These are phyloP conservation scores for Zaprionus bogoriensis DNA, from an alignment of 2,888 invertebrate genomes.

Conservation along the genomic window DNA sequence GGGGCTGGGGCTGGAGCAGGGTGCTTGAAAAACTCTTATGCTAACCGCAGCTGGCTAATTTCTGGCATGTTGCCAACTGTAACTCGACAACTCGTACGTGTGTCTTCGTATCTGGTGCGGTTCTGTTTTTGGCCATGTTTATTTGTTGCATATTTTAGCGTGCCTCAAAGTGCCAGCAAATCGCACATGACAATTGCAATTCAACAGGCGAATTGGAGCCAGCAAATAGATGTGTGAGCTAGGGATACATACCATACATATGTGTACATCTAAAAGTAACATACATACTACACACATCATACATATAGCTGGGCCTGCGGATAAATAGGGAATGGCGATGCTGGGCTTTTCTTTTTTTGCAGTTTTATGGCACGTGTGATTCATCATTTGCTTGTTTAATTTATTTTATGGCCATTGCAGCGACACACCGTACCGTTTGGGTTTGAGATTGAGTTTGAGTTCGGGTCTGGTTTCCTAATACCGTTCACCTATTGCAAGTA, in stretches of 20 bases:
- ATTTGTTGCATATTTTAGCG: constrained; percentile 64
- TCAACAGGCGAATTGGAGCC: constrained; percentile 19
- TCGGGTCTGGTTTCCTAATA: neutral
- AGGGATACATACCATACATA: no score
- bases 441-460: neutral
- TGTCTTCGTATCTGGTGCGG: constrained; percentile 19
- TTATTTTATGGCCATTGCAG: constrained; percentile 43
- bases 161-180: constrained; percentile 50
- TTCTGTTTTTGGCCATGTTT: constrained; percentile 48
- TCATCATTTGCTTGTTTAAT: constrained; percentile 39
- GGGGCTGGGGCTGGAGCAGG: neutral
- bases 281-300: no score
- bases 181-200: constrained; percentile 45
- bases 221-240: constrained; percentile 1
- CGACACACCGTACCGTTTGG: constrained; percentile 32
- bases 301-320: no score
- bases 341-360: neutral
- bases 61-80: constrained; percentile 55
- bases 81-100: constrained; percentile 22
- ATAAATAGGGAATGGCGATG: neutral
- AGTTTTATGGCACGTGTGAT: constrained; percentile 25
- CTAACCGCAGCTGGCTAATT: constrained; percentile 58
- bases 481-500: no score
- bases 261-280: no score
- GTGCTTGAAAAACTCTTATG: constrained; percentile 25